Conservation (phyloP, 2,797 vertebrate genomes). For the Enteromius afrohamiltoni region DNA sequence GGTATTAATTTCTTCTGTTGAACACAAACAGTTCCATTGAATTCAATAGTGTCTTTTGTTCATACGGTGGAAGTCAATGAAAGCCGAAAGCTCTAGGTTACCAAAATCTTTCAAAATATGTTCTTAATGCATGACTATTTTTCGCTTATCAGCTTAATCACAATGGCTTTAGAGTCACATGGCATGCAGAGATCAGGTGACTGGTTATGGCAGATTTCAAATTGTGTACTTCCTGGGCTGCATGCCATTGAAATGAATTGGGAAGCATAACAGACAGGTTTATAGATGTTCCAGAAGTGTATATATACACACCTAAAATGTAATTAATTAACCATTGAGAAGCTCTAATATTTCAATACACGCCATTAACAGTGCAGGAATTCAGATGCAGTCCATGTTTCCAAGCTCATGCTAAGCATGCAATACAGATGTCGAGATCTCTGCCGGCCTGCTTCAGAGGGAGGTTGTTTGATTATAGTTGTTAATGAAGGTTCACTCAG, state of each 20-base stretch:
- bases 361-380: neutral
- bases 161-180: neutral
- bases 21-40: neutral
- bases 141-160: neutral
- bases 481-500: constrained; percentile 47
- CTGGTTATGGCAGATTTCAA: neutral
- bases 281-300: neutral
- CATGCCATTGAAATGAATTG: neutral
- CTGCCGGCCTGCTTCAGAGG: constrained; percentile 8
- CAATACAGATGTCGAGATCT: constrained; percentile 4
- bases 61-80: neutral
- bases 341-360: neutral
- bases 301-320: neutral
- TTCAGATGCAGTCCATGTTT: neutral
- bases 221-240: neutral
- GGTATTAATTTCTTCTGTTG: neutral
- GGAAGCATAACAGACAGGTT: neutral
- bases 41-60: neutral
- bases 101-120: neutral
- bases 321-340: neutral
- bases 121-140: neutral
- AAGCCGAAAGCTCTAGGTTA: neutral
- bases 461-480: constrained; percentile 42
- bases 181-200: neutral
- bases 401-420: neutral